Conservation (phyloP, 1,140 invertebrate genomes). For the Pollicipes pollicipes region DNA sequence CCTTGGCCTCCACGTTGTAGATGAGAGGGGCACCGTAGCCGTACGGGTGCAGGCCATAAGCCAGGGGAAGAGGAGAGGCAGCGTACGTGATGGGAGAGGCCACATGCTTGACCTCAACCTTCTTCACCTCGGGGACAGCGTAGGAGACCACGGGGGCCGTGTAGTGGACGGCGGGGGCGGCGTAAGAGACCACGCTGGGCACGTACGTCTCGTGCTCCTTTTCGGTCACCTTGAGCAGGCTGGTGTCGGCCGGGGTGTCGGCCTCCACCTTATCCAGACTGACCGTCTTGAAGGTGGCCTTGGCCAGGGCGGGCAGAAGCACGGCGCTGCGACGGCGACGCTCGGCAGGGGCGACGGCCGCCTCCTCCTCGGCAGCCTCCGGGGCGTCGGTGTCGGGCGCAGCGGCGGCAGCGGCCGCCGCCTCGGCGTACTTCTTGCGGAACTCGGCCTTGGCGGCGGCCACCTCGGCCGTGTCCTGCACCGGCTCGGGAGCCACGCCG, state of each 20-base stretch:
- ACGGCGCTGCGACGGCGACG: slow-evolving; percentile 1
- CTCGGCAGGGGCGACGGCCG: background rate
- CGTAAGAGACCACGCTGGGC: background rate
- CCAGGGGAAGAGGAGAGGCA: background rate
- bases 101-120: background rate
- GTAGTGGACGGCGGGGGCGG: background rate
- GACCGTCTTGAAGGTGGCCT: background rate
- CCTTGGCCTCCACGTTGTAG: background rate
- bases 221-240: background rate
- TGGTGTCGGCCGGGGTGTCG: background rate
- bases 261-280: background rate
- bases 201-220: slow-evolving; percentile 3
- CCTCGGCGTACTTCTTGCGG: slow-evolving; percentile 13
- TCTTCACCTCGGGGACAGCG: background rate
- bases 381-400: too few relatives aligned
- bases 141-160: background rate
- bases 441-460: slow-evolving; percentile 14
- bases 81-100: background rate
- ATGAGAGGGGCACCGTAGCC: background rate
- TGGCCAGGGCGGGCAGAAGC: background rate
- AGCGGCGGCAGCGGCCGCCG: slow-evolving; percentile 16
- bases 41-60: background rate
- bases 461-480: slow-evolving; percentile 13
- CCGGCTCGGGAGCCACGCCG: slow-evolving; percentile 8
- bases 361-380: background rate